phyloP scores from a whole-genome alignment of 2,888 invertebrate genomes.

The Chymomyza caudatula region DNA sequence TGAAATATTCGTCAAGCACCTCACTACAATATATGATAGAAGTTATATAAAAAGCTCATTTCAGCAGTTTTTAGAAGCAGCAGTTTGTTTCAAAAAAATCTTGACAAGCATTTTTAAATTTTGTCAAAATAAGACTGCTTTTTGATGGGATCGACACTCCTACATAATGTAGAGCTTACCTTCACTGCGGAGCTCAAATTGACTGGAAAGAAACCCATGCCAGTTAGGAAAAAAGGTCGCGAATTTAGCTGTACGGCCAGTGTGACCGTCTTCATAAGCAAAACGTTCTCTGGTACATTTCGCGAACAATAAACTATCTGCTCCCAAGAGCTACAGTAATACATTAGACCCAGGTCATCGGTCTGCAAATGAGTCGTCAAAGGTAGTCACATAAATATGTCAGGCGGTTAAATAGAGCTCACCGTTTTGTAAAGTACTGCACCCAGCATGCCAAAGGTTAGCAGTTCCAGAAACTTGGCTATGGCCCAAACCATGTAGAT shows the following conservation, averaged over 20 bases:
- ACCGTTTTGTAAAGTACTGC: slow-evolving; percentile 62
- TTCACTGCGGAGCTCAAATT: slow-evolving; percentile 53
- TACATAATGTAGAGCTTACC: slow-evolving; percentile 34
- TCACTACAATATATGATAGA: too few species aligned
- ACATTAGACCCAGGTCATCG: slow-evolving; percentile 58
- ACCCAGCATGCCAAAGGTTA: slow-evolving; percentile 61
- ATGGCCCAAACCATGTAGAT: slow-evolving; percentile 56
- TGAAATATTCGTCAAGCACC: too few species aligned
- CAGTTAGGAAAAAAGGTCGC: slow-evolving; percentile 58
- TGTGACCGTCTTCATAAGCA: slow-evolving; percentile 58
- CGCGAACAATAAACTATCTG: slow-evolving; percentile 48
- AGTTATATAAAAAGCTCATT: too few species aligned
- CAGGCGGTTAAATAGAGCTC: neutral
- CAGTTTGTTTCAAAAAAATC: too few species aligned
- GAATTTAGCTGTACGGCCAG: slow-evolving; percentile 58
- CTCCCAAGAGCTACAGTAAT: slow-evolving; percentile 67
- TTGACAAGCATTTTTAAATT: too few species aligned
- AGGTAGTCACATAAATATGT: neutral
- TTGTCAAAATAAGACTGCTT: too few species aligned
- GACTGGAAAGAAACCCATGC: slow-evolving; percentile 65
- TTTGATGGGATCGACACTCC: too few species aligned
- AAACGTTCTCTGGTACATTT: slow-evolving; percentile 48
- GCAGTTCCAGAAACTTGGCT: slow-evolving; percentile 58
- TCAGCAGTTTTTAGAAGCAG: too few species aligned
- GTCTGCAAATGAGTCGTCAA: slow-evolving; percentile 45